Percentiles rank a stretch among this genome's conserved stretches.
These are phyloP conservation scores for Antrozous pallidus DNA, from an alignment of 2,797 vertebrate species.

Conservation along the genomic window DNA sequence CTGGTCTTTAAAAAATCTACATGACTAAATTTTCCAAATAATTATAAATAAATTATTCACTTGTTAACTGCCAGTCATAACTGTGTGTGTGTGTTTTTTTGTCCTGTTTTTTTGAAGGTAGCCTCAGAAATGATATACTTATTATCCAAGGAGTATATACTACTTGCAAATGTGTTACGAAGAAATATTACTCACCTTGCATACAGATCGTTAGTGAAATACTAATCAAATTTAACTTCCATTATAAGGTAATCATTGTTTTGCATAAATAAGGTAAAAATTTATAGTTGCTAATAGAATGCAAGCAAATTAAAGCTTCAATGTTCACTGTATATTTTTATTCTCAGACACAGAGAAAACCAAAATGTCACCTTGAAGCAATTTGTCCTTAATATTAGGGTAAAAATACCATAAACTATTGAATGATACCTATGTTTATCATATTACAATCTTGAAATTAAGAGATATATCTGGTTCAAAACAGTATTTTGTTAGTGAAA, in stretches of 20 bases:
- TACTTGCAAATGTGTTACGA: conserved; percentile 70
- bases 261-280: conserved; percentile 28
- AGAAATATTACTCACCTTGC: conserved; percentile 60
- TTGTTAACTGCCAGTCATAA: conserved; percentile 66
- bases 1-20: conserved; percentile 64
- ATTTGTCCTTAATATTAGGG: background rate
- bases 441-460: background rate
- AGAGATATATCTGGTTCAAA: background rate
- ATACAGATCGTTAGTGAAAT: conserved; percentile 61
- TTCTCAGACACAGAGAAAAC: background rate
- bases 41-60: conserved; percentile 81
- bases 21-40: conserved; percentile 75
- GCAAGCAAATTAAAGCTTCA: background rate
- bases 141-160: conserved; percentile 59
- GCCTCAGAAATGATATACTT: conserved; percentile 65
- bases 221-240: conserved; percentile 37
- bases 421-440: background rate
- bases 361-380: background rate
- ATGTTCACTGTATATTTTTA: background rate
- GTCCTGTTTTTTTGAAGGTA: conserved; percentile 59
- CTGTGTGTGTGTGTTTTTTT: background rate
- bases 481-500: background rate
- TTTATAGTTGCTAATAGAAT: background rate
- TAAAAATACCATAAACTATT: background rate
- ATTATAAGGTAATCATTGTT: conserved; percentile 37